These are phyloP conservation scores for Lucifuga dentata DNA, from an alignment of 2,113 vertebrate genomes.

Conservation along the genomic window DNA sequence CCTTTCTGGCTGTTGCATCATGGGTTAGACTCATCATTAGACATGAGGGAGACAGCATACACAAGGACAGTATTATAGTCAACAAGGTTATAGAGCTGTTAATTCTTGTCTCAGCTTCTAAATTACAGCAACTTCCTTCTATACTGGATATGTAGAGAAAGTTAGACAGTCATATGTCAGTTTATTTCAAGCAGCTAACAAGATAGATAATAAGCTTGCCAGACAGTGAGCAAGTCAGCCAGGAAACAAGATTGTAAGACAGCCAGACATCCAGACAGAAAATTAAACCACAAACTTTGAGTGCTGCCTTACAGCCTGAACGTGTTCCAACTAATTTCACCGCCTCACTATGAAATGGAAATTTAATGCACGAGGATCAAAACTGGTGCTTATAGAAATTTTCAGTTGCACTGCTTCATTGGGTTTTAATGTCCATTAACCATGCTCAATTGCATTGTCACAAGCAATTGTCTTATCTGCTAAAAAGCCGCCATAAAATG, in stretches of 20 bases:
- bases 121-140: constrained; percentile 65
- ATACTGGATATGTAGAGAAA: constrained; percentile 57
- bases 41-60: constrained; percentile 51
- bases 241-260: constrained; percentile 30
- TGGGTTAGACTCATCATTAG: constrained; percentile 58
- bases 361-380: constrained; percentile 66
- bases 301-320: constrained; percentile 56
- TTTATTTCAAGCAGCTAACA: constrained; percentile 42
- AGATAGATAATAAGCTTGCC: constrained; percentile 21
- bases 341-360: constrained; percentile 69
- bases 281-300: constrained; percentile 51
- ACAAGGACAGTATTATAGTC: constrained; percentile 77
- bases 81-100: constrained; percentile 69
- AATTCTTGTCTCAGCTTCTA: constrained; percentile 60
- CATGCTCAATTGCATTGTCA: constrained; percentile 82
- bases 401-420: constrained; percentile 68
- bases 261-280: constrained; percentile 32
- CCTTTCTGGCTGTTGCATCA: constrained; percentile 72
- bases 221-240: constrained; percentile 29
- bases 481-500: constrained; percentile 78
- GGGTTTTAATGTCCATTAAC: constrained; percentile 79
- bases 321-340: constrained; percentile 63
- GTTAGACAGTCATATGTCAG: constrained; percentile 59
- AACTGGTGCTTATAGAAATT: constrained; percentile 68
- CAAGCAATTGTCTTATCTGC: constrained; percentile 84